Base-by-base conservation (phyloP, 2,888 invertebrate species). In the Chymomyza procnemis region DNA sequence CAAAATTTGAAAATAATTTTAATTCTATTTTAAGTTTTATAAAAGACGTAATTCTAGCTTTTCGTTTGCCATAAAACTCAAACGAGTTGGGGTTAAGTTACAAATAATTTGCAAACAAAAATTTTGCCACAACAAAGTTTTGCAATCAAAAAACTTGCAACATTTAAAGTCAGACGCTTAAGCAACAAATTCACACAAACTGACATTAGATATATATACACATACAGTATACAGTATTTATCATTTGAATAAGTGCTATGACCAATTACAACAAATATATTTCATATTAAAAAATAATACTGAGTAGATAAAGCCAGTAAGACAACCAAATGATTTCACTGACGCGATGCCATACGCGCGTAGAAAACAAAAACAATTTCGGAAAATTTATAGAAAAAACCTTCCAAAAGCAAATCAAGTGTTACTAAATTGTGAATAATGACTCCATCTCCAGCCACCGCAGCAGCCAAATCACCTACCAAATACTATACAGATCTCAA, bases 401-500 rank as follows among this genome's bases (percentile, higher is more conserved):
- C n/a, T n/a, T n/a, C 76, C 83, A 76, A 85, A 78, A 75, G 76
- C 80, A 85, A 85, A 84, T 85, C 85, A 85, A 85, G 80, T 85
- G 86, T 85, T 77, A 84, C 86, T 85, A 86, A 85, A 86, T 86
- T 85, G 86, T 85, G 84, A 85, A 81, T 85, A 85, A 85, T 85
- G 84, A 83, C 83, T 80, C 78, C 83, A 80, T 74, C 70, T 34
- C 54, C 50, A 50, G 18, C 56, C 14, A 16, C 30, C 56, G 30
- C 56, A 14, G 56, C 56, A 22, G 30, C 14, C 57, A 55, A 34
- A 47, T n/a, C 56, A 47, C 62, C 34, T 26, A 61, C 34, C 50
- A 4, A 61, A 68, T 2, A 55, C 46, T 16, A 56, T 18, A 21
- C 14, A 59, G 52, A 26, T 26, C 26, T 26, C 26, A 26, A 46